Evolutionary conservation across 2,888 invertebrate species (phyloP).

Genomic region (Patella depressa): DNA sequence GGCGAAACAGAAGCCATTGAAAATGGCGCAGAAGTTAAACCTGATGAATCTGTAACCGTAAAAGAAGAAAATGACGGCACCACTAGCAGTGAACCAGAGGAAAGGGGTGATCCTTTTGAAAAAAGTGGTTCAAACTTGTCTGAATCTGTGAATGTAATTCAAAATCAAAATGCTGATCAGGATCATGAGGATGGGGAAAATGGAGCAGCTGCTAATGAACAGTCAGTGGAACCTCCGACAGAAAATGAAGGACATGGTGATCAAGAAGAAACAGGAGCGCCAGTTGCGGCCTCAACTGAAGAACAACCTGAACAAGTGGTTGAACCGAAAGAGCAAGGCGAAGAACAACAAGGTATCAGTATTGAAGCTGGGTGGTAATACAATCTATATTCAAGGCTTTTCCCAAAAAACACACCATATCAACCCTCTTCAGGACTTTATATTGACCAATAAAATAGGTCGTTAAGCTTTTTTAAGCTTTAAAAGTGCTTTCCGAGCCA

Average conservation of each 20-base stretch:
- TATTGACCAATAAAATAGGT: too few species aligned
- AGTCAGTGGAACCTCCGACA: slow-evolving; percentile 33
- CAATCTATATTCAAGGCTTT: too few species aligned
- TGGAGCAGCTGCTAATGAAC: slow-evolving; percentile 37
- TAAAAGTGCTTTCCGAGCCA: too few species aligned
- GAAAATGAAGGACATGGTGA: slow-evolving; percentile 26
- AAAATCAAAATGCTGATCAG: slow-evolving; percentile 4
- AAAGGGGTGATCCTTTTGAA: slow-evolving; percentile 1
- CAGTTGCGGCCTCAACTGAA: background rate
- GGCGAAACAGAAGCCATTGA: background rate
- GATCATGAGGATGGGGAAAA: slow-evolving; percentile 5
- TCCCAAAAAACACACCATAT: too few species aligned
- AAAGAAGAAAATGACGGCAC: slow-evolving; percentile 19
- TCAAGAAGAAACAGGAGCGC: slow-evolving; percentile 30
- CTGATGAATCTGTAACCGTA: slow-evolving; percentile 10
- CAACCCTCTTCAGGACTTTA: too few species aligned
- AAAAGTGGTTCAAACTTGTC: too few species aligned
- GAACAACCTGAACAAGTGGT: slow-evolving; percentile 23
- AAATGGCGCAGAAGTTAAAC: background rate
- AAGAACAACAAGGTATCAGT: slow-evolving; percentile 22
- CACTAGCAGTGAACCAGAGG: background rate
- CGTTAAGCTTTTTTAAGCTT: too few species aligned
- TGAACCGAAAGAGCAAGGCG: slow-evolving; percentile 34
- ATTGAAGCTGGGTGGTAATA: background rate
- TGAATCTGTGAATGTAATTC: too few species aligned